phyloP scores from a whole-genome alignment of 2,797 vertebrate species.

The Phoeniculus purpureus region DNA sequence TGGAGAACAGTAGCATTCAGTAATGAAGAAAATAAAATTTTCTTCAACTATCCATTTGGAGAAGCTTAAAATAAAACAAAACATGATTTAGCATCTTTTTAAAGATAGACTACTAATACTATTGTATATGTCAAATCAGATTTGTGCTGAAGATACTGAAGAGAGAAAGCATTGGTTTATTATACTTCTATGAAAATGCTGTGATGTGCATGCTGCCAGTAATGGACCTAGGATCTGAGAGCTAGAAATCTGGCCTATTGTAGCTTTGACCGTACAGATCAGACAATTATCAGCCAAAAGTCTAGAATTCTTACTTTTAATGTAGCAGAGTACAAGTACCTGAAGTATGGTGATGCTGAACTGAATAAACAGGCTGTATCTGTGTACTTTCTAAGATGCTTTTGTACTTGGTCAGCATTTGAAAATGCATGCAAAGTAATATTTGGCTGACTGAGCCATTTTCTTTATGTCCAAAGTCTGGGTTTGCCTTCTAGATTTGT shows the following conservation, averaged over 20 bases:
- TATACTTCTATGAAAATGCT: background rate
- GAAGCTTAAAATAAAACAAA: constrained; percentile 22
- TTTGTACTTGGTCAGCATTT: background rate
- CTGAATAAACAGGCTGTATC: background rate
- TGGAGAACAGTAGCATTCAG: background rate
- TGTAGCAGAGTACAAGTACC: background rate
- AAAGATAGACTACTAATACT: background rate
- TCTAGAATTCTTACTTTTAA: background rate
- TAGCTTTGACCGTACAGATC: background rate
- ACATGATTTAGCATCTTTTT: background rate
- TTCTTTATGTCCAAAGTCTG: background rate
- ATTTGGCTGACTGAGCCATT: background rate
- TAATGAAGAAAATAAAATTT: background rate
- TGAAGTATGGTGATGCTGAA: background rate
- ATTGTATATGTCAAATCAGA: background rate
- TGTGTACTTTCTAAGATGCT: background rate
- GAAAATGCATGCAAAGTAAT: background rate
- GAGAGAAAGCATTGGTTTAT: background rate
- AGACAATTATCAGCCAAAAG: background rate
- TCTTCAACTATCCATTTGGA: constrained; percentile 1
- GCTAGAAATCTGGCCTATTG: background rate
- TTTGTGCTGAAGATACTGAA: background rate
- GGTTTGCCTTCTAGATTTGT: background rate
- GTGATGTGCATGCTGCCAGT: background rate
- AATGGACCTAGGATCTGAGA: background rate